phyloP scores from a whole-genome alignment of 1,140 invertebrate species.

The Aphidius gifuensis region DNA sequence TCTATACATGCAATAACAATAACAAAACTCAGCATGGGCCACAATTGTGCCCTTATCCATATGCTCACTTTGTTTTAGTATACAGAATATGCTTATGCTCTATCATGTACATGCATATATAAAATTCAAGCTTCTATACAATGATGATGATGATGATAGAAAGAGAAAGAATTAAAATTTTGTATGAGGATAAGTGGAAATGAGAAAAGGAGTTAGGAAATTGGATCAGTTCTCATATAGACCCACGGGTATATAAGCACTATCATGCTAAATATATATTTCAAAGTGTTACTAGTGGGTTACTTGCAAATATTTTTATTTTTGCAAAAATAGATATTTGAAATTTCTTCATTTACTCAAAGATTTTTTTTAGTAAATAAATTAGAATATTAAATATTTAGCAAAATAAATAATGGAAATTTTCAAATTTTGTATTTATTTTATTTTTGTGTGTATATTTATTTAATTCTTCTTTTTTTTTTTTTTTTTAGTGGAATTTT shows the following conservation, averaged over 20 bases:
- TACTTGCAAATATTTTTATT: no score
- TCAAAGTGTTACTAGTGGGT: not conserved
- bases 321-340: no score
- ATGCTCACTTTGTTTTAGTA: conserved; percentile 7
- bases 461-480: no score
- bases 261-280: conserved; percentile 9
- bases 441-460: no score
- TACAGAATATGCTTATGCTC: conserved; percentile 7
- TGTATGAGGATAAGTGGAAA: conserved; percentile 8
- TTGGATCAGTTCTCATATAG: conserved; percentile 13
- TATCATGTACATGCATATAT: conserved; percentile 8
- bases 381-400: no score
- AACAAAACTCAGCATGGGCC: conserved; percentile 19
- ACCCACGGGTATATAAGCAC: conserved; percentile 7
- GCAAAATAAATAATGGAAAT: no score
- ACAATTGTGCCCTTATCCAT: conserved; percentile 7
- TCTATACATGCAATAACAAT: conserved; percentile 36
- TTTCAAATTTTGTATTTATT: no score
- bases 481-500: no score
- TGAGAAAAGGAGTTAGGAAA: conserved; percentile 6
- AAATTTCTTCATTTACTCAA: no score
- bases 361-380: no score
- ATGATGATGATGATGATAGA: not conserved
- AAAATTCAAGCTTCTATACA: not conserved
- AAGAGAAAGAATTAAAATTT: conserved; percentile 25